Conservation (phyloP, 2,888 invertebrate genomes). For the Sceliomorpha sp. region DNA sequence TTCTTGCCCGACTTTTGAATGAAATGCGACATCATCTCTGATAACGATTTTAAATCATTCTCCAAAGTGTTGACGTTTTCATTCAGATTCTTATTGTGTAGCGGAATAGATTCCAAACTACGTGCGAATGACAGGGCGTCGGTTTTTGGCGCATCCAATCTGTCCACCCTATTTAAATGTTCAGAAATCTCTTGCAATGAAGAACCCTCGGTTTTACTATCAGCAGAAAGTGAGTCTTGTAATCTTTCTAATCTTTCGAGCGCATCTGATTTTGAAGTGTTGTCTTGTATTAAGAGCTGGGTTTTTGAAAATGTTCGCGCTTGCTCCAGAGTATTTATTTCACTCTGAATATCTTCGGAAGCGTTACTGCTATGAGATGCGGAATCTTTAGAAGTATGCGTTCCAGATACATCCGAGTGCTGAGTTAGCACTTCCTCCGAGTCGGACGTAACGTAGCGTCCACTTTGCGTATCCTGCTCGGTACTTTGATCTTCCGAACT, state of each 20-base stretch:
- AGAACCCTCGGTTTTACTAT: slow-evolving; percentile 17
- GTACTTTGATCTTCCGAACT: slow-evolving; percentile 32
- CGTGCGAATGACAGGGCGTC: slow-evolving; percentile 63
- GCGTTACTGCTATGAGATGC: slow-evolving; percentile 54
- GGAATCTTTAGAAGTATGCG: slow-evolving; percentile 41
- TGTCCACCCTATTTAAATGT: slow-evolving; percentile 12
- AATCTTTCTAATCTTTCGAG: background rate
- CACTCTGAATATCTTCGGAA: slow-evolving; percentile 61
- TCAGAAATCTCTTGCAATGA: slow-evolving; percentile 16
- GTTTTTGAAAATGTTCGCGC: background rate
- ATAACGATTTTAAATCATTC: slow-evolving; percentile 73
- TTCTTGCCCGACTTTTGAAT: slow-evolving; percentile 70
- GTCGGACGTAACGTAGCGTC: slow-evolving; percentile 48
- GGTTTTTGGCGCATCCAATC: slow-evolving; percentile 5
- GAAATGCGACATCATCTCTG: slow-evolving; percentile 75
- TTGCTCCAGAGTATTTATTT: slow-evolving; percentile 44
- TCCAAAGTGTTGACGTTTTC: slow-evolving; percentile 75
- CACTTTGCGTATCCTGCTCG: slow-evolving; percentile 21
- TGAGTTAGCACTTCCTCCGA: slow-evolving; percentile 55
- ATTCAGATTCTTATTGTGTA: slow-evolving; percentile 73
- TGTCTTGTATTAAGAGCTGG: background rate
- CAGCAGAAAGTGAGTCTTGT: slow-evolving; percentile 20
- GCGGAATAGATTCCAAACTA: slow-evolving; percentile 67
- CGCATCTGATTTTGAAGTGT: background rate
- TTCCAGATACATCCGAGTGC: slow-evolving; percentile 41